Conservation (phyloP, 2,113 vertebrate species). For the Cololabis saira region DNA sequence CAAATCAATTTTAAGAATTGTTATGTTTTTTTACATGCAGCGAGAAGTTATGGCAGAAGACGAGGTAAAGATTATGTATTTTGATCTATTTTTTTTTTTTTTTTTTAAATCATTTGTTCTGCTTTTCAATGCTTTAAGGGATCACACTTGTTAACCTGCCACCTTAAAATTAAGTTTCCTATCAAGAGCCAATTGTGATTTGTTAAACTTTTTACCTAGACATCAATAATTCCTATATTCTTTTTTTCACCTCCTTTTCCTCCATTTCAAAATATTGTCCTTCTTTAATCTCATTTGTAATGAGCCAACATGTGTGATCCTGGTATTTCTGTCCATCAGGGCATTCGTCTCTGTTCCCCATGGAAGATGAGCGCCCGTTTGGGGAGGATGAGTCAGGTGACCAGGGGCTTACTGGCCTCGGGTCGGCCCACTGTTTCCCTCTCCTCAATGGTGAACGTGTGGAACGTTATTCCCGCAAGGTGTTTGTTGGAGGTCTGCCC, state of each 20-base stretch:
- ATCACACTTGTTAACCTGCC: too few relatives aligned
- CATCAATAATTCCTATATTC: not conserved
- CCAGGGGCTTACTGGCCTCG: slow-evolving; percentile 90
- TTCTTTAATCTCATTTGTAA: not conserved
- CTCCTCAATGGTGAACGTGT: slow-evolving; percentile 97
- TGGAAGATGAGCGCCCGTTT: slow-evolving; percentile 94
- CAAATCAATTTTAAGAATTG: slow-evolving; percentile 49
- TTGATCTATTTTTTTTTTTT: not conserved
- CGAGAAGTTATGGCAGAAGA: slow-evolving; percentile 99
- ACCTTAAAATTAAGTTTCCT: slow-evolving; percentile 6
- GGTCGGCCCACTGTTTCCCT: slow-evolving; percentile 95
- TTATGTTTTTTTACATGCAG: slow-evolving; percentile 94
- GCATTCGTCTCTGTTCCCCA: slow-evolving; percentile 96
- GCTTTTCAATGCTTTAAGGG: too few relatives aligned
- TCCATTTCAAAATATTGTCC: not conserved
- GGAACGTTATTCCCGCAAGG: slow-evolving; percentile 96
- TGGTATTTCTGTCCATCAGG: slow-evolving; percentile 74
- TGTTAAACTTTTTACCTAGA: not conserved
- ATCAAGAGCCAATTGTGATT: not conserved
- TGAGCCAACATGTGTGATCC: slow-evolving; percentile 8
- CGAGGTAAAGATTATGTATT: slow-evolving; percentile 89
- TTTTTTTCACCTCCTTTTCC: not conserved
- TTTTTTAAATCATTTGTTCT: too few relatives aligned
- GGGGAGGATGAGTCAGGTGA: slow-evolving; percentile 95
- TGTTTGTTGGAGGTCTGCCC: slow-evolving; percentile 96